phyloP scores from a whole-genome alignment of 1,140 invertebrate genomes.

The Brachionus rotundiformis region DNA sequence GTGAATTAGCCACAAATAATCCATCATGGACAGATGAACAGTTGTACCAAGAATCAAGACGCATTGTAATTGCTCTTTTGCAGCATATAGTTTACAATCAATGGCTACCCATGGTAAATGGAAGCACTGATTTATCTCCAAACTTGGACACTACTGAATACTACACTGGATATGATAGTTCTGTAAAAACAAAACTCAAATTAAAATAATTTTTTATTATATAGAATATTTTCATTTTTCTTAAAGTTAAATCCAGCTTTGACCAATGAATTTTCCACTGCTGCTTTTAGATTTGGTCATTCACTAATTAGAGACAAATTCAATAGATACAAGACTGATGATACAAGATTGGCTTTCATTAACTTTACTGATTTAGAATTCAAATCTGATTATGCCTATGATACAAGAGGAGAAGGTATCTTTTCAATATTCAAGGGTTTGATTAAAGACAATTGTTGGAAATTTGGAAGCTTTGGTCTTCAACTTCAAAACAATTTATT shows the following conservation, averaged over 20 bases:
- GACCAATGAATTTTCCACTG: constrained; percentile 43
- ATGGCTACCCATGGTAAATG: constrained; percentile 86
- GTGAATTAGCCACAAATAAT: constrained; percentile 51
- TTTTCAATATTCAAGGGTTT: constrained; percentile 35
- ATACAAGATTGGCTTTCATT: neutral
- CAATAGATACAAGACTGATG: neutral
- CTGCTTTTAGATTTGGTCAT: constrained; percentile 52
- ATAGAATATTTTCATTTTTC: neutral
- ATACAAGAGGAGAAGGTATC: constrained; percentile 17
- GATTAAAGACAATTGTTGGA: constrained; percentile 7
- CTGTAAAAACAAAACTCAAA: no score
- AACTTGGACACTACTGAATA: neutral
- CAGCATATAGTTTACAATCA: constrained; percentile 93
- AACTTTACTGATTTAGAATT: constrained; percentile 18
- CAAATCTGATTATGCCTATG: constrained; percentile 34
- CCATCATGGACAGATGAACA: constrained; percentile 54
- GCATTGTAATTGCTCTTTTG: constrained; percentile 83
- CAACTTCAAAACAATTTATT: constrained; percentile 41
- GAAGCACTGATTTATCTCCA: constrained; percentile 58
- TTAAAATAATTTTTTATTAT: neutral
- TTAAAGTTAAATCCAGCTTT: constrained; percentile 29
- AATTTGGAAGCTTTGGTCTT: neutral
- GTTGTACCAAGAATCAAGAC: constrained; percentile 73
- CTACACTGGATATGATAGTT: constrained; percentile 3
- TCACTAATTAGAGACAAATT: neutral